phyloP scores from a whole-genome alignment of 2,888 invertebrate genomes.

The Zeuzera pyrina region DNA sequence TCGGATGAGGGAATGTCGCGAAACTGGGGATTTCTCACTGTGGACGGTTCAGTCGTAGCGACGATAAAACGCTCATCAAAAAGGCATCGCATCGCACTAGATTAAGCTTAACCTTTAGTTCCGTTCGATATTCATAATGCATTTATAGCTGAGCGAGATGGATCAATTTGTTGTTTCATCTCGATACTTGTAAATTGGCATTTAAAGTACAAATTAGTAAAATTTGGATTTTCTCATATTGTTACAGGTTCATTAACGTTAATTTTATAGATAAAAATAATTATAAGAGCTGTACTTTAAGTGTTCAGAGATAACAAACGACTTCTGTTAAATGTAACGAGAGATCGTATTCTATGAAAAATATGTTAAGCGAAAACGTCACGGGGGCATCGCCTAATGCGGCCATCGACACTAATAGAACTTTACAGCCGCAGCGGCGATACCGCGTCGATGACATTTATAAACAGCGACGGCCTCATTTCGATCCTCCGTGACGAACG shows the following conservation, averaged over 20 bases:
- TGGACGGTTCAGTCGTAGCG: slow-evolving; percentile 62
- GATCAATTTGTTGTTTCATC: slow-evolving; percentile 57
- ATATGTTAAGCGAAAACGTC: slow-evolving; percentile 14
- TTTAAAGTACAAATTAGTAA: slow-evolving; percentile 74
- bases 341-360: slow-evolving; percentile 28
- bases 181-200: slow-evolving; percentile 69
- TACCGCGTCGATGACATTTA: slow-evolving; percentile 20
- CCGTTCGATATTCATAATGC: slow-evolving; percentile 52
- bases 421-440: slow-evolving; percentile 31
- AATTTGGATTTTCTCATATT: slow-evolving; percentile 70
- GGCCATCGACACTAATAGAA: slow-evolving; percentile 14
- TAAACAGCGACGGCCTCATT: slow-evolving; percentile 1
- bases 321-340: slow-evolving; percentile 57
- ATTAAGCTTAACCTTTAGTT: slow-evolving; percentile 59
- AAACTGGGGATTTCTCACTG: slow-evolving; percentile 70
- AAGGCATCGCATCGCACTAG: slow-evolving; percentile 72
- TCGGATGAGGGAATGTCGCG: slow-evolving; percentile 56
- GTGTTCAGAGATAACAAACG: slow-evolving; percentile 68
- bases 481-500: slow-evolving; percentile 36
- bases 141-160: slow-evolving; percentile 61
- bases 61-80: slow-evolving; percentile 61
- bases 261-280: slow-evolving; percentile 62
- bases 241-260: slow-evolving; percentile 73
- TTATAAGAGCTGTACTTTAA: slow-evolving; percentile 72
- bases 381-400: slow-evolving; percentile 31